A percentile compares a stretch with the other conserved stretches of the same genome.
These are phyloP conservation scores for Halcyon malimbica DNA, from an alignment of 2,113 vertebrate genomes.

Conservation along the genomic window DNA sequence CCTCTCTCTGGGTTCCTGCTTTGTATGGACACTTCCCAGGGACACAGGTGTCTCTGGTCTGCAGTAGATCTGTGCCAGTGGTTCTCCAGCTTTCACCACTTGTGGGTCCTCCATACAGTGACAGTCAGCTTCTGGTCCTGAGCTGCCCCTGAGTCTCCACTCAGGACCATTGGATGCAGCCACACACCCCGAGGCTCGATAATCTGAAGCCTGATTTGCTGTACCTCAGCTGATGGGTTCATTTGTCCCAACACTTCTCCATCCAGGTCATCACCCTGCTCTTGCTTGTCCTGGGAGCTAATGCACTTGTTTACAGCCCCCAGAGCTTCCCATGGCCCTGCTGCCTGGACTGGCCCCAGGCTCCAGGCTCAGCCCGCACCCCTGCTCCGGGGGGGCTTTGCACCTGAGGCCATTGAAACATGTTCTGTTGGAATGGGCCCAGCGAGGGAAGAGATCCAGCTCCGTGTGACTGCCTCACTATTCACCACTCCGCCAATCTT, in stretches of 20 bases:
- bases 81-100: neutral
- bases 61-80: neutral
- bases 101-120: accelerated
- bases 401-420: neutral
- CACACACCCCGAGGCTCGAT: neutral
- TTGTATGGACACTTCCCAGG: accelerated
- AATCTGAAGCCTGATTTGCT: accelerated
- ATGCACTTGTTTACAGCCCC: neutral
- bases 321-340: neutral
- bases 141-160: neutral
- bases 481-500: slow-evolving; percentile 38
- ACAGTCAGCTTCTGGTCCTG: neutral
- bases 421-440: neutral
- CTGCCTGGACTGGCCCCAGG: neutral
- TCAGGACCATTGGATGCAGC: neutral
- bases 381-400: neutral
- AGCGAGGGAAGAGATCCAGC: neutral
- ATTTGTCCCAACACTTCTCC: neutral
- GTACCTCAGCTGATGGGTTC: neutral
- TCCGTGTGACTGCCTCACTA: slow-evolving; percentile 10
- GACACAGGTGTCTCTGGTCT: neutral
- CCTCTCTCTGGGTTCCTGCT: neutral
- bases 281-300: neutral
- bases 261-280: neutral
- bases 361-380: neutral